These are phyloP conservation scores for Craterocephalus amniculus DNA, from an alignment of 2,797 vertebrate genomes.

Conservation along the genomic window DNA sequence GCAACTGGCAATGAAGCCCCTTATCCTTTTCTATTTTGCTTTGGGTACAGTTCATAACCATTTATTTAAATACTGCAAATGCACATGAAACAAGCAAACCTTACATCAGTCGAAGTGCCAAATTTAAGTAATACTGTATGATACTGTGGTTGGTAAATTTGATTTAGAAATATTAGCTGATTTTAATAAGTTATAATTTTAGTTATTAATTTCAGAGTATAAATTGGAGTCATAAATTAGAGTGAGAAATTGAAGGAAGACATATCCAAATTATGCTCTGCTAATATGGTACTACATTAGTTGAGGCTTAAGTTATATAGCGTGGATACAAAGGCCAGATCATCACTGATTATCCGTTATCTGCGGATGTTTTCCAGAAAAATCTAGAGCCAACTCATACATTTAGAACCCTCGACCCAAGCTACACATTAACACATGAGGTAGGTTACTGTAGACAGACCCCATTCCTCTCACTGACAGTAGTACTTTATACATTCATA, in stretches of 20 bases:
- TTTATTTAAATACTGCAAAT: slow-evolving; percentile 19
- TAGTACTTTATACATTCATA: too few species aligned
- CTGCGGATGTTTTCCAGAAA: too few species aligned
- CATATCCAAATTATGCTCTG: not conserved
- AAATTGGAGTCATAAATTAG: too few species aligned
- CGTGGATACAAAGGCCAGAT: too few species aligned
- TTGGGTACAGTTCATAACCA: slow-evolving; percentile 19
- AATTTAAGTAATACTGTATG: not conserved
- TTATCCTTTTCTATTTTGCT: slow-evolving; percentile 22
- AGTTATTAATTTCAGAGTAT: not conserved
- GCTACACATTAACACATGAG: too few species aligned
- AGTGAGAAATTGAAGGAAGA: not conserved
- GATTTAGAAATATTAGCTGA: not conserved
- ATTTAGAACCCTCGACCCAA: too few species aligned
- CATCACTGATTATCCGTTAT: too few species aligned
- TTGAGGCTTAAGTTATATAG: too few species aligned
- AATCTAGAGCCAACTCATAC: too few species aligned
- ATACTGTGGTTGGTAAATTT: not conserved
- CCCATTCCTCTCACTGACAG: too few species aligned
- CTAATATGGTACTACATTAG: too few species aligned
- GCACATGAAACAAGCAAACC: slow-evolving; percentile 12
- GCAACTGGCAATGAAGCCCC: slow-evolving; percentile 8
- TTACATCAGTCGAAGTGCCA: slow-evolving; percentile 6
- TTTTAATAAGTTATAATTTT: not conserved
- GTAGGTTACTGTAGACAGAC: too few species aligned